These are phyloP conservation scores for Ormia ochracea DNA, from an alignment of 2,888 invertebrate genomes.

Conservation along the genomic window DNA sequence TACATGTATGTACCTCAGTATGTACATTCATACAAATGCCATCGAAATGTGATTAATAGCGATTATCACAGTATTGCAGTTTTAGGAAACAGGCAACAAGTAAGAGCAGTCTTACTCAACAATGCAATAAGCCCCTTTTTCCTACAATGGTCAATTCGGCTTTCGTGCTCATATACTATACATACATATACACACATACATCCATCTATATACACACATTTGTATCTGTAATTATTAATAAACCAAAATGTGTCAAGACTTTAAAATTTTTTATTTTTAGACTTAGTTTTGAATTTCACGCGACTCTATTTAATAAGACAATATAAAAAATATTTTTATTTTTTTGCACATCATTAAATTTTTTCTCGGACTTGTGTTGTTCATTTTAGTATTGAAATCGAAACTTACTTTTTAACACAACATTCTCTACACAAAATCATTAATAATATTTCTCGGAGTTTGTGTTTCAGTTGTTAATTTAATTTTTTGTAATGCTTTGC, in stretches of 20 bases:
- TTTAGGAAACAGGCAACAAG: no score
- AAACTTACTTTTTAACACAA: slow-evolving; percentile 66
- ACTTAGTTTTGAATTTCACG: slow-evolving; percentile 44
- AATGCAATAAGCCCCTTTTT: no score
- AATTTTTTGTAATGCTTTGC: slow-evolving; percentile 43
- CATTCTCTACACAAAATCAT: slow-evolving; percentile 71
- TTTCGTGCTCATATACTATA: no score
- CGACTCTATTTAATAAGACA: slow-evolving; percentile 3
- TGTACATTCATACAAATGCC: no score
- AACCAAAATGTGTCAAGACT: no score
- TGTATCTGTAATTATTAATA: no score
- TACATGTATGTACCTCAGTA: no score
- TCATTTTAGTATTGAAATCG: slow-evolving; percentile 57
- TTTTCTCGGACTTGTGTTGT: not conserved
- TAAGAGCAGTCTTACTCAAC: no score
- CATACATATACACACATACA: no score
- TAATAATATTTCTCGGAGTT: slow-evolving; percentile 68
- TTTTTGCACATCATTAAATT: slow-evolving; percentile 31
- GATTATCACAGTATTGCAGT: slow-evolving; percentile 71
- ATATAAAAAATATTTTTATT: slow-evolving; percentile 1
- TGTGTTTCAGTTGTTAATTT: slow-evolving; percentile 44
- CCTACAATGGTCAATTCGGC: no score
- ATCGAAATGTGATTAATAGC: slow-evolving; percentile 76
- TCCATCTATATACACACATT: no score
- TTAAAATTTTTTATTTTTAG: slow-evolving; percentile 12